These are phyloP conservation scores for Halocynthia roretzi DNA, from an alignment of 23 tunicate species.

Conservation along the genomic window DNA sequence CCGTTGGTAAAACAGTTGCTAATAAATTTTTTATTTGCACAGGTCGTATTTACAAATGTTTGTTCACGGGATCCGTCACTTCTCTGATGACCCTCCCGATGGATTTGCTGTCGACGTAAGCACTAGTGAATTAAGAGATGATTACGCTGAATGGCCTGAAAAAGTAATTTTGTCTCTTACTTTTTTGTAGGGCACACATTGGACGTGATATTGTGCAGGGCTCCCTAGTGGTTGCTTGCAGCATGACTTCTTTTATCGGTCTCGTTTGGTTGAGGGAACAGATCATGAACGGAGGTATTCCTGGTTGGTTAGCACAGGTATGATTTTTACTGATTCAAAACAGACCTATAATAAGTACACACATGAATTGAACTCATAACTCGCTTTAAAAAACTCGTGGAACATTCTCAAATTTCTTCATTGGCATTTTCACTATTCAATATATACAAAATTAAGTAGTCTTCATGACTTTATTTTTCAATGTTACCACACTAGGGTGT, in stretches of 20 bases:
- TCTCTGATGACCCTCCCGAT: slow-evolving; percentile 46
- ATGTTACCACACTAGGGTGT: no score
- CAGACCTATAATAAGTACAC: no score
- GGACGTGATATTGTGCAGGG: slow-evolving; percentile 64
- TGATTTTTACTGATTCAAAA: no score
- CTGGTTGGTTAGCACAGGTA: slow-evolving; percentile 28
- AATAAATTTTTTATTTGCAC: no score
- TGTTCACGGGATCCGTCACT: slow-evolving; percentile 51
- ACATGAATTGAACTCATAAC: not conserved
- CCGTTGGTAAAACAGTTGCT: no score
- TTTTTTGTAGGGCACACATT: slow-evolving; percentile 9
- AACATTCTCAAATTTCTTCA: not conserved
- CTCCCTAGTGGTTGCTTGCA: slow-evolving; percentile 65
- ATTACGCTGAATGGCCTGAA: no score
- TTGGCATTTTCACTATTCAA: not conserved
- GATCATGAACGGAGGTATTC: slow-evolving; percentile 76
- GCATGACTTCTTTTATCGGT: slow-evolving; percentile 56
- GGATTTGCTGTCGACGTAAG: slow-evolving; percentile 51
- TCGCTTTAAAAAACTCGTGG: not conserved
- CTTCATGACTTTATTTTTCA: no score
- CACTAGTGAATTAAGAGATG: no score
- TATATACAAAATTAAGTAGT: not conserved
- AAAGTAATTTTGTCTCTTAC: no score
- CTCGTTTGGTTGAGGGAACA: slow-evolving; percentile 73
- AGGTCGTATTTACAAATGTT: slow-evolving; percentile 46